phyloP scores from a whole-genome alignment of 2,888 invertebrate species.

The Agrochola macilenta region DNA sequence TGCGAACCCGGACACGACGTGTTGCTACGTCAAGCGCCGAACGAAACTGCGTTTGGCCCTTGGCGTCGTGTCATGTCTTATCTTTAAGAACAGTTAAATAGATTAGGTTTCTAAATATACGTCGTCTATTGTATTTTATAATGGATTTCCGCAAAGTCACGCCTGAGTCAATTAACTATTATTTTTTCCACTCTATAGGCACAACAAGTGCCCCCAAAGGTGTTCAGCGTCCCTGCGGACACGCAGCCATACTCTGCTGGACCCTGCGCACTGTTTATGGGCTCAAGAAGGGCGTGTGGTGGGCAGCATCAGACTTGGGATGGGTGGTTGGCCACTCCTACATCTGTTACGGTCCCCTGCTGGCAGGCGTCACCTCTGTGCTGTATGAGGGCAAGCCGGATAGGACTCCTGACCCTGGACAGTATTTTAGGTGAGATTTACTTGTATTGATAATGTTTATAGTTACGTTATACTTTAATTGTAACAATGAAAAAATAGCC shows the following conservation, averaged over 20 bases:
- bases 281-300: constrained; percentile 95
- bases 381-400: constrained; percentile 98
- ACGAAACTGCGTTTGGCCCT: too few species aligned
- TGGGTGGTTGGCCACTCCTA: constrained; percentile 99
- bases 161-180: too few species aligned
- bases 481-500: neutral
- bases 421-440: constrained; percentile 94
- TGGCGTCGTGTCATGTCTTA: too few species aligned
- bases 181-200: constrained; percentile 62
- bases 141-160: too few species aligned
- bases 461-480: neutral
- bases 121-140: too few species aligned
- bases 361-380: constrained; percentile 95
- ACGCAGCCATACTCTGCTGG: constrained; percentile 96
- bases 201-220: constrained; percentile 91
- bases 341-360: constrained; percentile 97
- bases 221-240: constrained; percentile 96
- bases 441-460: neutral
- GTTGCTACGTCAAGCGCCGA: too few species aligned
- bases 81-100: too few species aligned
- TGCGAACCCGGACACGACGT: too few species aligned
- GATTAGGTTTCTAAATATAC: too few species aligned
- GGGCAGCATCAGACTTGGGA: constrained; percentile 97
- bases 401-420: constrained; percentile 97
- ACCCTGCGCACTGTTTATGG: constrained; percentile 96